phyloP scores from a whole-genome alignment of 2,113 vertebrate genomes.

The Mesoclemmys tuberculata region DNA sequence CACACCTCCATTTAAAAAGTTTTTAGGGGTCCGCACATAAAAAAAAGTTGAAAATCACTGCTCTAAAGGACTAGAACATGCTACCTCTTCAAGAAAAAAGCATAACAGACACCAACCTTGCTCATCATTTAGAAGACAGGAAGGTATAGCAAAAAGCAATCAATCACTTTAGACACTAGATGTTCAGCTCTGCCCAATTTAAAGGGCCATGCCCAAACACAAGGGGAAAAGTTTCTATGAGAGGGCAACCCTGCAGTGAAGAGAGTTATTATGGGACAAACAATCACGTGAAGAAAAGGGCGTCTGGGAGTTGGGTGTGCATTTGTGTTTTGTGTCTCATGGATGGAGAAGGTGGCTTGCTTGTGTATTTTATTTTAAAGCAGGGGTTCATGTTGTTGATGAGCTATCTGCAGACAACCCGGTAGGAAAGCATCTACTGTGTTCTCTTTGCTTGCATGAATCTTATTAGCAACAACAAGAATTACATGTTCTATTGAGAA shows the following conservation, averaged over 20 bases:
- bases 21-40: too few relatives aligned
- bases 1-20: too few relatives aligned
- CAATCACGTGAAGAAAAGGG: background rate
- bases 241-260: background rate
- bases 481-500: too few relatives aligned
- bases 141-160: background rate
- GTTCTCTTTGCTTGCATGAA: too few relatives aligned
- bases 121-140: background rate
- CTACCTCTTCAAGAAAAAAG: background rate
- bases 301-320: background rate
- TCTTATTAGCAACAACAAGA: too few relatives aligned
- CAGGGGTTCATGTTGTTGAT: too few relatives aligned
- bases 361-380: background rate
- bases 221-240: background rate
- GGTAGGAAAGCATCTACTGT: too few relatives aligned
- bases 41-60: background rate
- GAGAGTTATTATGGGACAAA: background rate
- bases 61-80: background rate
- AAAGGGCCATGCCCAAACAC: background rate
- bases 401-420: background rate
- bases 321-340: background rate
- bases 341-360: background rate
- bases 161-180: background rate
- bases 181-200: background rate
- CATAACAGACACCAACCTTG: background rate